These are phyloP conservation scores for Diadophis punctatus DNA, from an alignment of 2,113 vertebrate species.

Conservation along the genomic window DNA sequence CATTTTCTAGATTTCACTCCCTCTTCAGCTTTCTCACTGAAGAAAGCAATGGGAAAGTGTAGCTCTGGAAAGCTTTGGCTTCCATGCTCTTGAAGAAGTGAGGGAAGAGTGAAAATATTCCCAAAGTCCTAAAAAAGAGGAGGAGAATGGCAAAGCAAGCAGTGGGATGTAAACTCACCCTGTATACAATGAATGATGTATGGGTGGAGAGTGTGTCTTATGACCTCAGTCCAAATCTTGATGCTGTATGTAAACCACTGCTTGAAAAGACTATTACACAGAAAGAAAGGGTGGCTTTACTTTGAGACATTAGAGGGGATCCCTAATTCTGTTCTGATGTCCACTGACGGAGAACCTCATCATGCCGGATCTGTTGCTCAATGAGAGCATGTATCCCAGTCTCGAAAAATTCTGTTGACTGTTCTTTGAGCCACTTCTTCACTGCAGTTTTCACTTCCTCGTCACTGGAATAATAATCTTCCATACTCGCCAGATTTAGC, in stretches of 20 bases:
- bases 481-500: too few relatives aligned
- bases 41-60: background rate
- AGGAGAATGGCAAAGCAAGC: background rate
- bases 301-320: background rate
- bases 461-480: too few relatives aligned
- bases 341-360: background rate
- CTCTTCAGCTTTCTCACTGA: background rate
- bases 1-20: background rate
- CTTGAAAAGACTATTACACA: background rate
- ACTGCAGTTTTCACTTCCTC: too few relatives aligned
- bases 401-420: too few relatives aligned
- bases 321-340: background rate
- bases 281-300: background rate
- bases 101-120: background rate
- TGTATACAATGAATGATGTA: background rate
- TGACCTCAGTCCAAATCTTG: background rate
- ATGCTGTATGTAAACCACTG: background rate
- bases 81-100: background rate
- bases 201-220: background rate
- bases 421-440: too few relatives aligned
- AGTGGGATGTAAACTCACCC: background rate
- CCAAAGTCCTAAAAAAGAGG: too few relatives aligned
- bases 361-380: background rate
- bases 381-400: too few relatives aligned
- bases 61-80: background rate